Base-by-base conservation (phyloP, 1,140 invertebrate genomes). In the Ptiloglossa arizonensis region DNA sequence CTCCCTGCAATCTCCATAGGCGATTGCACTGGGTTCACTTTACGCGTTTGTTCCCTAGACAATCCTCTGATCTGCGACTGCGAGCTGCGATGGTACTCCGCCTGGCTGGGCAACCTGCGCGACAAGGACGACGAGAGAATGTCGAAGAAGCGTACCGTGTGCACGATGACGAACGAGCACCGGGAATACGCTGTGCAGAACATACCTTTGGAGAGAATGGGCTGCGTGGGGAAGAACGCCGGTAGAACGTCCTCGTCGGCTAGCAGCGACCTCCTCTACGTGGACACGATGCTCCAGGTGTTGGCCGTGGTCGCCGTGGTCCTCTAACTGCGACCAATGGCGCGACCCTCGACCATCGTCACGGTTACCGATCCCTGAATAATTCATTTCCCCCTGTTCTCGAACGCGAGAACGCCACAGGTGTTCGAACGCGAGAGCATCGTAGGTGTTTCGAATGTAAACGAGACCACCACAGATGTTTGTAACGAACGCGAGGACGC, bases 51-150 rank as follows among this genome's bases (percentile, higher is more conserved):
- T 48, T 5, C 50, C 32, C 6, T 89, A 98, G 97, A 97, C 93
- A 98, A 98, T 91, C 97, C 97, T 1, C 90, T 98, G 80, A 93
- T 96, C 52, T 98, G 97, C 89, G 96, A 97, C 81, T 98, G 97
- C 88, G 96, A 97, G 80, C 92, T 98, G 57, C 94, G 95, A 59
- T 98, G 97, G 97, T 97, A 97, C 89, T 94, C 95, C 52, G 94
- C 95, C 48, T 97, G 97, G 95, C 89, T 97, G 81, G 94, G 95
- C 62, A 95, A 95, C 75, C 93, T 96, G 3, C 94, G 95, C 60
- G 95, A 96, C 88, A 95, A 96, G 70, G 96, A 97, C 82, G 96
- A 97, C 88, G 96, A 97, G 86, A 95, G 96, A 93, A 97, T 97
- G 94, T 95, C 96, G 82, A 97, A 97, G 92, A 97, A 97, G 89